Evolutionary conservation across 1,140 invertebrate genomes (phyloP).

Genomic region (Lutraria rhynchaena): DNA sequence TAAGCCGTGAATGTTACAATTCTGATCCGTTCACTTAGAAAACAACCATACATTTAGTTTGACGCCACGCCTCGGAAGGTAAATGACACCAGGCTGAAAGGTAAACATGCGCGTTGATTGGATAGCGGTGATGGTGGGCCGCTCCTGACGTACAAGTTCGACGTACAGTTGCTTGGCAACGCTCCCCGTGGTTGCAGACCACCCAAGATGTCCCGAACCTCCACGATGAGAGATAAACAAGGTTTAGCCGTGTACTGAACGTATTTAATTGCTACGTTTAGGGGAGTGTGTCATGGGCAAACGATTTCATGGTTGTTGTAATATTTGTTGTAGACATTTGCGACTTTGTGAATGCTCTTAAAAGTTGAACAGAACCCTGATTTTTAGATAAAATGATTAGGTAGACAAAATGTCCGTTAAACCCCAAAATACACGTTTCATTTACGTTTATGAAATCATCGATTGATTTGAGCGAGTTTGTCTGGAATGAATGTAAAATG

Average conservation of each 20-base stretch:
- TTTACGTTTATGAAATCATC: neutral
- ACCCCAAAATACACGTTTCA: neutral
- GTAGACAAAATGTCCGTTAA: neutral
- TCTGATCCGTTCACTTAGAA: slow-evolving; percentile 60
- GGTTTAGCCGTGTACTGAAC: slow-evolving; percentile 57
- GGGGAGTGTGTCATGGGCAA: slow-evolving; percentile 56
- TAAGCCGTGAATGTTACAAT: slow-evolving; percentile 54
- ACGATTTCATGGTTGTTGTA: slow-evolving; percentile 55
- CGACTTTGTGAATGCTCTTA: slow-evolving; percentile 38
- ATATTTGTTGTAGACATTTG: slow-evolving; percentile 52
- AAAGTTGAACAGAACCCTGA: neutral
- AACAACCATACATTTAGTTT: slow-evolving; percentile 74
- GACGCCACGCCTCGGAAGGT: slow-evolving; percentile 73
- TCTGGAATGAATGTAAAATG: neutral
- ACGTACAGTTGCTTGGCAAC: slow-evolving; percentile 81
- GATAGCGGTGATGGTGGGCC: slow-evolving; percentile 73
- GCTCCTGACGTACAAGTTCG: slow-evolving; percentile 77
- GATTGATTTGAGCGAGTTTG: neutral
- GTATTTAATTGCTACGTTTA: slow-evolving; percentile 61
- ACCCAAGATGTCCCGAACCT: slow-evolving; percentile 76
- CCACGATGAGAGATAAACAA: slow-evolving; percentile 71
- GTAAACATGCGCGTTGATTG: slow-evolving; percentile 75
- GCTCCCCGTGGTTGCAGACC: slow-evolving; percentile 80
- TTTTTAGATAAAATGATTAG: neutral
- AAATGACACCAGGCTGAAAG: slow-evolving; percentile 77